phyloP scores from a whole-genome alignment of 2,888 invertebrate genomes.

The Lymantria monacha region DNA sequence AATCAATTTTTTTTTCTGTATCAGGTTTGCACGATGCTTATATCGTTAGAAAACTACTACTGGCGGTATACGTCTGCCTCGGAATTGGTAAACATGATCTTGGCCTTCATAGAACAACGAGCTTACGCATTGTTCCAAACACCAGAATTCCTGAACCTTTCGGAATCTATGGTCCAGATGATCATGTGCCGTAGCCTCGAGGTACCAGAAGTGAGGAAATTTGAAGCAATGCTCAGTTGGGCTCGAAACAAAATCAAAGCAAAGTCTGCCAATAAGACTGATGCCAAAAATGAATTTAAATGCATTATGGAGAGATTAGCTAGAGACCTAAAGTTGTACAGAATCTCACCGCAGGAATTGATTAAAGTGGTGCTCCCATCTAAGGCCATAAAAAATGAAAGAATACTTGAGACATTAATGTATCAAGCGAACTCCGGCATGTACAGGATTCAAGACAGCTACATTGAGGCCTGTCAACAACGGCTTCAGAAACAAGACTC shows the following conservation, averaged over 20 bases:
- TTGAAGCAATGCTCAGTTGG: slow-evolving; percentile 96
- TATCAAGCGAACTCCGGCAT: slow-evolving; percentile 96
- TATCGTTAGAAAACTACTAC: slow-evolving; percentile 95
- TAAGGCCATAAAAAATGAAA: slow-evolving; percentile 95
- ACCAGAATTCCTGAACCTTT: slow-evolving; percentile 91
- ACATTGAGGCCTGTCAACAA: slow-evolving; percentile 93
- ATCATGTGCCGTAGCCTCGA: slow-evolving; percentile 95
- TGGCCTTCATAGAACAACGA: slow-evolving; percentile 93
- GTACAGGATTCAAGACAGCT: slow-evolving; percentile 94
- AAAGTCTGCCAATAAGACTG: slow-evolving; percentile 89
- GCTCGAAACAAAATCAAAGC: slow-evolving; percentile 91
- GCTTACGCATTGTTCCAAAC: slow-evolving; percentile 93
- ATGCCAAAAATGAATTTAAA: slow-evolving; percentile 94
- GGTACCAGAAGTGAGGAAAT: slow-evolving; percentile 94
- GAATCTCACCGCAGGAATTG: slow-evolving; percentile 95
- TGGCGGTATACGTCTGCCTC: slow-evolving; percentile 97
- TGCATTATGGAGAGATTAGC: slow-evolving; percentile 96
- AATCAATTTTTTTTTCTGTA: neutral
- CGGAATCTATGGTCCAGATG: slow-evolving; percentile 97
- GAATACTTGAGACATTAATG: slow-evolving; percentile 95
- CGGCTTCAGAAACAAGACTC: slow-evolving; percentile 94
- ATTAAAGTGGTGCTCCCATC: slow-evolving; percentile 96
- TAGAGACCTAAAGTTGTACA: slow-evolving; percentile 92
- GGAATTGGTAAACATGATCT: slow-evolving; percentile 96
- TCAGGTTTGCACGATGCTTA: slow-evolving; percentile 94